Conservation (phyloP, 2,113 vertebrate genomes). For the Mobula birostris region DNA sequence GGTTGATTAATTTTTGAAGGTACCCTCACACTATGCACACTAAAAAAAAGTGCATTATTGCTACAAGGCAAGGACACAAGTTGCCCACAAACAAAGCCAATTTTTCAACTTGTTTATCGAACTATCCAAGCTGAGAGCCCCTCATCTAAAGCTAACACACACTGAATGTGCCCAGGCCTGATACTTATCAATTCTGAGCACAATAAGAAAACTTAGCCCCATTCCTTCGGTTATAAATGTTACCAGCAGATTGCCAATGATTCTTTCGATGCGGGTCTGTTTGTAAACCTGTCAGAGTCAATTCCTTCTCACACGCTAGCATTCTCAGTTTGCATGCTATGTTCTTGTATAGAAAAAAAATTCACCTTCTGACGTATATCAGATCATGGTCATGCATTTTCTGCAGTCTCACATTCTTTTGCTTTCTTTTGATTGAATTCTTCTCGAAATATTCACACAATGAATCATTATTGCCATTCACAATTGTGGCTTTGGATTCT, state of each 20-base stretch:
- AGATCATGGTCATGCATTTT: constrained; percentile 12
- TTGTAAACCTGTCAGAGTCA: constrained; percentile 25
- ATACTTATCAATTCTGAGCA: constrained; percentile 24
- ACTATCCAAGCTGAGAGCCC: background rate
- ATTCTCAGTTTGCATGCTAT: constrained; percentile 32
- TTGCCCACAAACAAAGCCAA: background rate
- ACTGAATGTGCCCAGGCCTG: constrained; percentile 20
- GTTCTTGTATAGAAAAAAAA: background rate
- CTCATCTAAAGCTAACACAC: constrained; percentile 1
- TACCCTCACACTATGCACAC: too few relatives aligned
- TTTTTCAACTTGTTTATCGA: constrained; percentile 29
- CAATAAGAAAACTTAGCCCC: constrained; percentile 30
- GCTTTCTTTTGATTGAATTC: background rate
- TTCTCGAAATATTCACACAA: background rate
- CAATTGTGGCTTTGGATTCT: background rate
- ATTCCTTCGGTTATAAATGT: constrained; percentile 29
- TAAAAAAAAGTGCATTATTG: background rate
- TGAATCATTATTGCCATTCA: constrained; percentile 31
- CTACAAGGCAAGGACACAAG: background rate
- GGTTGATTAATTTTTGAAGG: too few relatives aligned
- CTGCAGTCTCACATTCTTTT: constrained; percentile 31
- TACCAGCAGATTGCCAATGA: constrained; percentile 33
- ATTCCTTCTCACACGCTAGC: constrained; percentile 34
- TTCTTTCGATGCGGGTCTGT: constrained; percentile 31
- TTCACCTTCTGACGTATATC: constrained; percentile 15